Percentiles rank a stretch among this genome's conserved stretches.
These are phyloP conservation scores for Chinchilla lanigera DNA, from an alignment of 2,113 vertebrate species.

Conservation along the genomic window DNA sequence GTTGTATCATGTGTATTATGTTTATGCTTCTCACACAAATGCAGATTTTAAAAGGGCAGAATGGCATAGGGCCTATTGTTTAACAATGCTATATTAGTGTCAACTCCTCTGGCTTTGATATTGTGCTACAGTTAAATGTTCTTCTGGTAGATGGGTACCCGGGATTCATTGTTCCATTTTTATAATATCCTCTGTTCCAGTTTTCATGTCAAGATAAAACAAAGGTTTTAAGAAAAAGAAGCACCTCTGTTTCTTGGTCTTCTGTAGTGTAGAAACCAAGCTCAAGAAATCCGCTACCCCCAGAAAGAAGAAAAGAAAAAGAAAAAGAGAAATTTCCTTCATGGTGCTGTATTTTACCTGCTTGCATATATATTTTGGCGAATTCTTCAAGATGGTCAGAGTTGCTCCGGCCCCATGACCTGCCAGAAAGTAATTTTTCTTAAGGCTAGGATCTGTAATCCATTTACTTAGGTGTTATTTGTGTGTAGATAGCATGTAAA, in stretches of 20 bases:
- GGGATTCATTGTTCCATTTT: not conserved
- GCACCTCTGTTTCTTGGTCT: not conserved
- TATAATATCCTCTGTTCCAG: not conserved
- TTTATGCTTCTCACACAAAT: not conserved
- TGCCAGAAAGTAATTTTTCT: not conserved
- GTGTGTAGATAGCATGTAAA: not conserved
- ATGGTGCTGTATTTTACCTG: not conserved
- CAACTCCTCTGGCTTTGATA: not conserved
- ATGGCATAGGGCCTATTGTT: too few species aligned
- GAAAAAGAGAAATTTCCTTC: too few species aligned
- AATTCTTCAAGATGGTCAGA: not conserved
- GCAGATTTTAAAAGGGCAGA: not conserved
- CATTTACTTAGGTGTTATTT: not conserved
- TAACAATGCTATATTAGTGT: not conserved
- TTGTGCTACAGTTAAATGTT: not conserved
- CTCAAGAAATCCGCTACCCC: too few species aligned
- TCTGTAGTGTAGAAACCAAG: not conserved
- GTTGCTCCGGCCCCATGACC: not conserved
- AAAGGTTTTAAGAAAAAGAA: not conserved
- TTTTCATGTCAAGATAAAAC: not conserved
- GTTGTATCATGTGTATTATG: not conserved
- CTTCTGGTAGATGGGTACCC: not conserved
- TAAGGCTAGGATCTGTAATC: not conserved
- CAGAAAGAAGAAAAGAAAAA: too few species aligned
- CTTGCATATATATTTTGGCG: not conserved